Conservation (phyloP, 2,113 vertebrate genomes). For the Sorex fumeus region DNA sequence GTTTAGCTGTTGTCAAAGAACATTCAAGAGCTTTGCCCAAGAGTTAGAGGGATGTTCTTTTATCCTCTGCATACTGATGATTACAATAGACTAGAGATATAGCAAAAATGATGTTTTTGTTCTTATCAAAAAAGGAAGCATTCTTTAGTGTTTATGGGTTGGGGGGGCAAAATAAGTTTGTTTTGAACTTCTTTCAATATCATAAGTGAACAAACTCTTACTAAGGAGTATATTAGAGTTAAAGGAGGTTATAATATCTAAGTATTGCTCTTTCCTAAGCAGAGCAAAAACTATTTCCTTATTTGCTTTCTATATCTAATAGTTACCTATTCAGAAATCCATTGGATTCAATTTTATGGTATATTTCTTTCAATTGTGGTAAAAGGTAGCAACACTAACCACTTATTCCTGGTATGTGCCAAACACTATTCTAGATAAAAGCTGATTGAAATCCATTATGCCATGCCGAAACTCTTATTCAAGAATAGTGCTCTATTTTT, state of each 20-base stretch:
- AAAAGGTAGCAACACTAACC: slow-evolving; percentile 1
- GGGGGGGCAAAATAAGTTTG: slow-evolving; percentile 18
- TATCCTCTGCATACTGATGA: neutral
- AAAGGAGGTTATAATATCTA: neutral
- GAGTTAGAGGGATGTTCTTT: neutral
- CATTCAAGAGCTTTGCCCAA: neutral
- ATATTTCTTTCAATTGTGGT: slow-evolving; percentile 38
- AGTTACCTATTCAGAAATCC: neutral
- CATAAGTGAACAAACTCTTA: neutral
- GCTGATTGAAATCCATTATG: neutral
- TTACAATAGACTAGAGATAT: neutral
- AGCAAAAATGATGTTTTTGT: slow-evolving; percentile 7
- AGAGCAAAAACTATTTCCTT: neutral
- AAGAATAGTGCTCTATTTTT: slow-evolving; percentile 41
- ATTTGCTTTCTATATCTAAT: neutral
- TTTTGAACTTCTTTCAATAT: neutral
- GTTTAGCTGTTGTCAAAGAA: neutral
- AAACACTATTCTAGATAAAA: slow-evolving; percentile 20
- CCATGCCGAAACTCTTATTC: neutral
- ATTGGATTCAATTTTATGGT: neutral
- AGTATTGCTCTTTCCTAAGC: neutral
- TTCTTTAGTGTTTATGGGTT: neutral
- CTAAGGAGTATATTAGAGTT: neutral
- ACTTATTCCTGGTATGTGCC: neutral
- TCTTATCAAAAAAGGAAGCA: neutral